Evolutionary conservation across 2,888 invertebrate species (phyloP), one percentile per base, ranked within the genome.

Genomic region (Philaethria dido): DNA sequence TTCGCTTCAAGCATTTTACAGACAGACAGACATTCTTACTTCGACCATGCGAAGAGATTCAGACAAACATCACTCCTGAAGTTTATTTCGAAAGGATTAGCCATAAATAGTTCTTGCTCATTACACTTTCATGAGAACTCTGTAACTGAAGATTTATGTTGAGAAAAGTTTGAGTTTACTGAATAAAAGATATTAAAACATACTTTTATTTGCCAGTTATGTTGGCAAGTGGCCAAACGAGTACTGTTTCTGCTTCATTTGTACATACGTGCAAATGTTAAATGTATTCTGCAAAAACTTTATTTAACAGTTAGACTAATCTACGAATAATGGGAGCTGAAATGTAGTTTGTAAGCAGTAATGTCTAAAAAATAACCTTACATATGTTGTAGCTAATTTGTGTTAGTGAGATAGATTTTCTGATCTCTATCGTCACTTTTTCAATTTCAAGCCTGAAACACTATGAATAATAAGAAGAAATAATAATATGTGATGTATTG

Each of bases 11-110:
- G 79, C 79, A 80, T 80, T 84, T 80, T 75, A 75, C 77, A 83
- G 82, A 85, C 83, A 83, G n/a, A n/a, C n/a, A n/a, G n/a, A n/a
- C 78, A 86, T 86, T 83, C 84, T 85, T 84, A 81, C 80, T 76
- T 78, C 70, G 74, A 75, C 73, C 73, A 80, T 84, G 84, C 84
- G 85, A 87, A 80, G 78, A 80, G 80, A 80, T 81, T 79, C 80
- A 82, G 77, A 79, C 80, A 80, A 81, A 86, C 84, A 82, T 75
- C 74, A 80, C 77, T 80, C 77, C 78, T 80, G 85, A 86, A 88
- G 86, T 91, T 88, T 90, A 87, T 90, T 89, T 82, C 83, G 78
- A 87, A 89, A 88, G 91, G 90, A 91, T 92, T 92, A 91, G 86
- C 89, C 84, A 89, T 92, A 92, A 92, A 92, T 90, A 91, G 88